Percentiles rank a stretch among this genome's conserved stretches.
These are phyloP conservation scores for Nyctalus aviator DNA, from an alignment of 2,797 vertebrate species.

Conservation along the genomic window DNA sequence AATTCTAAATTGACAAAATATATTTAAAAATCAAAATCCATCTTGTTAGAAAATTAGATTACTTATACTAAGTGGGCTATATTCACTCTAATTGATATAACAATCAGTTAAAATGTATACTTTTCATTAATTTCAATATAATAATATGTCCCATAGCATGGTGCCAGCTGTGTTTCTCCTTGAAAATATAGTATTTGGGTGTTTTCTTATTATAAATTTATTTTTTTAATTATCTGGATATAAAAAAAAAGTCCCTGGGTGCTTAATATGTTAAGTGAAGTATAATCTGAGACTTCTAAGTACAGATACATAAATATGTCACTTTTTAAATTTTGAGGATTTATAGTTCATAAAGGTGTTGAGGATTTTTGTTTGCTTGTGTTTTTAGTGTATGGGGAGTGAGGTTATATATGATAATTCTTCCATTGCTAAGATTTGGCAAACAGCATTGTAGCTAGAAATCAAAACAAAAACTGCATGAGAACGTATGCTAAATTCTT, in stretches of 20 bases:
- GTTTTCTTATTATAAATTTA: neutral
- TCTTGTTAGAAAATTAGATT: constrained; percentile 20
- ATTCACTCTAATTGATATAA: neutral
- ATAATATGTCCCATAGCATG: neutral
- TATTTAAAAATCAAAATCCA: constrained; percentile 27
- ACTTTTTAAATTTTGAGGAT: neutral
- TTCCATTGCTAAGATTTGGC: neutral
- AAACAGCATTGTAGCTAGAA: neutral
- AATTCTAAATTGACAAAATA: constrained; percentile 22
- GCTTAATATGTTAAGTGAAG: neutral
- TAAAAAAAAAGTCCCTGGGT: neutral
- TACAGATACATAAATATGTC: neutral
- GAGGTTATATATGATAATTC: neutral
- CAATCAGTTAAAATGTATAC: neutral
- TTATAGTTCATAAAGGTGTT: constrained; percentile 32
- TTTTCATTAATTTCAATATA: constrained; percentile 7
- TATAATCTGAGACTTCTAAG: neutral
- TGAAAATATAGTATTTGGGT: neutral
- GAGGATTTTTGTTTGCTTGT: neutral
- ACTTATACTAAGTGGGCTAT: neutral
- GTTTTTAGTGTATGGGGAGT: neutral
- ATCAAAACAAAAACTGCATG: neutral
- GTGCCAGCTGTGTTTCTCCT: neutral
- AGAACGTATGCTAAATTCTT: constrained; percentile 8
- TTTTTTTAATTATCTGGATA: neutral